Base-by-base conservation (phyloP, 2,113 vertebrate genomes). In the Heterochromis multidens region DNA sequence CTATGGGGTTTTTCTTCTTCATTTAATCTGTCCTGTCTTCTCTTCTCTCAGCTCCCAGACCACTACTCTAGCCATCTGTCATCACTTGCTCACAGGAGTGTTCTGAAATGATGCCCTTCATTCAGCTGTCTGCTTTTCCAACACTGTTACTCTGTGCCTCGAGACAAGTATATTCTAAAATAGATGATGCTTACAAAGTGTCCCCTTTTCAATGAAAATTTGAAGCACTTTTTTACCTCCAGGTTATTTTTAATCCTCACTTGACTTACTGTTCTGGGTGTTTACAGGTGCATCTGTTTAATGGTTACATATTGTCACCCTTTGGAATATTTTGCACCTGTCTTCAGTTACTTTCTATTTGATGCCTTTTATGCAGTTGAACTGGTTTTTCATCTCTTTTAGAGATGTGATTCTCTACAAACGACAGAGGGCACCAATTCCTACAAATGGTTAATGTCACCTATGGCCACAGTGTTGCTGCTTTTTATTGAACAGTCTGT, bases 31-130 rank as follows among this genome's bases (percentile, higher is more conserved):
- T 80, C 7, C 78, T 79, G 5, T 90, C 31, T 85, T 63, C 84
- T 91, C 35, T 86, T 63, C 82, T 87, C 91, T 61, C 96, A 97
- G 97, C 96, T 97, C 27, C 97, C 97, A 88, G 95, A 91, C 82
- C 95, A 95, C 93, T 96, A 85, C 87, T 95, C 78, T 29, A 93
- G 94, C 87, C 95, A 92, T 93, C 93, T 96, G 70, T 96, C 96
- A 3, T 96, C 97, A n/a, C 89, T 97, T 77, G 95, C 94, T 10
- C 94, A 95, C 94, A 96, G 96, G 86, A 97, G 97, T 52, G 52
- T 97, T 88, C 88, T 97, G 90, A 97, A 97, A 89, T 97, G 95
- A 95, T 80, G 70, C 29, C 88, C 33, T 83, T 80, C 63, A 78
- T 77, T 84, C 87, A 62, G 54, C 87, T 37, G 49, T 52, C 86